Percentiles rank a stretch among this genome's conserved stretches.
Conservation (phyloP, 2,113 vertebrate genomes). For the Cavia porcellus region DNA sequence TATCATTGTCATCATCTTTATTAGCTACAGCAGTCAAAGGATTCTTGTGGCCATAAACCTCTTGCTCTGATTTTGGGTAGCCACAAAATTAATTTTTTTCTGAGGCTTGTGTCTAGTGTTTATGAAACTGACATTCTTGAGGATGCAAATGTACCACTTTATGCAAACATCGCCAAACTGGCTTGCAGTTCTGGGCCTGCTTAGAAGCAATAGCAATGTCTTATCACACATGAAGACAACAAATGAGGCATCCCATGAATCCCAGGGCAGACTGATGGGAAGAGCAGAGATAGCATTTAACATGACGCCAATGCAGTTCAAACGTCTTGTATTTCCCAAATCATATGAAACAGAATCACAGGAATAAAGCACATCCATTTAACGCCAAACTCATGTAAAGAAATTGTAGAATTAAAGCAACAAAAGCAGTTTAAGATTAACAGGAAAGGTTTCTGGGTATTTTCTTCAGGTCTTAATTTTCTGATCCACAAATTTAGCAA, state of each 20-base stretch:
- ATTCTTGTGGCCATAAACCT: background rate
- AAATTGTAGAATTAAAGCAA: background rate
- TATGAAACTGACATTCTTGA: slow-evolving; percentile 5
- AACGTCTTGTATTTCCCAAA: background rate
- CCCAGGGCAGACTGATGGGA: background rate
- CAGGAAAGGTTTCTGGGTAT: background rate
- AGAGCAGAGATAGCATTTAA: background rate
- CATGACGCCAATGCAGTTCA: background rate
- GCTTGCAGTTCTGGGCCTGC: background rate
- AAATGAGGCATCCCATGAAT: background rate
- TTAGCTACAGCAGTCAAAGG: background rate
- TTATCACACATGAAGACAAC: background rate
- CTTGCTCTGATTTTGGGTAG: slow-evolving; percentile 30
- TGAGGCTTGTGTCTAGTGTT: slow-evolving; percentile 39
- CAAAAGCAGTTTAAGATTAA: background rate
- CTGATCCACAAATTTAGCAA: background rate
- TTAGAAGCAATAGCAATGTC: background rate
- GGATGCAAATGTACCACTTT: background rate
- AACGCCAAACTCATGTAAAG: background rate
- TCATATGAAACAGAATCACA: background rate
- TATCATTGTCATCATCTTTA: background rate
- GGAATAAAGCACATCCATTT: background rate
- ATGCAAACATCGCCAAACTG: background rate
- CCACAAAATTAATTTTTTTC: slow-evolving; percentile 34
- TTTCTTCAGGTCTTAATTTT: background rate